Evolutionary conservation across 2,888 invertebrate species (phyloP), one percentile per base, ranked within the genome.

Genomic region (Meganola albula): DNA sequence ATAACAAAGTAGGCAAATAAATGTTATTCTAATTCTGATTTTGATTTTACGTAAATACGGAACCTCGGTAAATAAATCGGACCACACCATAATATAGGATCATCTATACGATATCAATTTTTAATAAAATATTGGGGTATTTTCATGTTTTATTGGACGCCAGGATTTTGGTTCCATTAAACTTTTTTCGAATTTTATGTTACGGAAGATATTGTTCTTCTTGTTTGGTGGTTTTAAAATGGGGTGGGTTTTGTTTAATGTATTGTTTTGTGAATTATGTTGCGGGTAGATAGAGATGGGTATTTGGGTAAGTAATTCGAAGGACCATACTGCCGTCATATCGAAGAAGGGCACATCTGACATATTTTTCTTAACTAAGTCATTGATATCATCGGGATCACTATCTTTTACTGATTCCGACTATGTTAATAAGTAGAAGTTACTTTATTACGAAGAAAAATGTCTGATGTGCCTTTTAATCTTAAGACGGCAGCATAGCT

Each of bases 131-230:
- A 78, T 77, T 74, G 68, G 66, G 78, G 77, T 72, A 61, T 78
- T 70, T 74, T 66, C 66, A 71, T 75, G 72, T 78, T 75, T 75
- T 79, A 80, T 80, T 71, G 79, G 74, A 63, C 56, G 61, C 61
- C 48, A 62, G 74, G 76, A 74, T 75, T 76, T 73, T 58, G 71
- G 63, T 64, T 66, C 70, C 64, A 63, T 74, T 80, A 77, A 74
- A 82, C 75, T 73, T 76, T 80, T 75, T 77, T 73, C 71, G 69
- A 74, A 76, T 79, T 82, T 82, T 79, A 82, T 82, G 71, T 75
- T 55, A 72, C 69, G 83, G 82, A 83, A 82, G 77, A 74, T 74
- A 82, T 79, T 74, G 76, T 65, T 53, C 55, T 53, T 53, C 55
- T 53, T 53, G 55, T 72, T 63, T 45, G 55, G 46, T 37, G 53